Base-by-base conservation (phyloP, 2,113 vertebrate species). In the Butastur rufipennis region DNA sequence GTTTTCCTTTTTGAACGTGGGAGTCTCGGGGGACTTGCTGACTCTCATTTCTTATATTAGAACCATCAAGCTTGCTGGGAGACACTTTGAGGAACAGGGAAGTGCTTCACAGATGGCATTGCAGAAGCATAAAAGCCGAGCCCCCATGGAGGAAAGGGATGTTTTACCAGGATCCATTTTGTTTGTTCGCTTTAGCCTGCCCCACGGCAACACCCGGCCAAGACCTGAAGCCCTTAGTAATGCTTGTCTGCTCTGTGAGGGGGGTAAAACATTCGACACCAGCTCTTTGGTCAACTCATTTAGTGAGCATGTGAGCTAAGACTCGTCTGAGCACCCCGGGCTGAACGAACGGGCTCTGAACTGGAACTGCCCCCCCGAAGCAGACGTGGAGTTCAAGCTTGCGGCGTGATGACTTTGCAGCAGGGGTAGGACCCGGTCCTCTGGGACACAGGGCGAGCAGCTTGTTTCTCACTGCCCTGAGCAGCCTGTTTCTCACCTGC, bases 361-460 rank as follows among this genome's bases (percentile, higher is more conserved):
- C 56, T 15, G 81, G 90, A 73, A 31, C 55, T 71, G 59, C n/a
- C 61, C 65, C 70, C 63, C 25, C 12, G 79, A 6, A 17, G 21
- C 31, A 8, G 29, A 1, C 1, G 4, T 10, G 38, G 26, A 29
- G 61, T 7, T 81, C 42, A 42, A 2, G 10, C 16, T 13, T 2
- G 38, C 25, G 62, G 18, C 7, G 0, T 0, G 59, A 31, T 21
- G 85, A 36, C 88, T 50, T 34, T 14, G 47, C 65, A 74, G 78
- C 27, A 10, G 53, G 36, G 50, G 4, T 6, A 16, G 16, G 31
- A 16, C 0, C 25, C 40, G 4, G 1, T 7, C 27, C 78, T 10
- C 5, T 1, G 29, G 0, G 32, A 15, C 70, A 16, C 7, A 0
- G 83, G 47, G 71, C 0, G 2, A 43, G 71, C 58, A 16, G 63